A percentile compares a stretch with the other conserved stretches of the same genome.
These are phyloP conservation scores for Diploptera punctata DNA, from an alignment of 2,888 invertebrate genomes.

Conservation along the genomic window DNA sequence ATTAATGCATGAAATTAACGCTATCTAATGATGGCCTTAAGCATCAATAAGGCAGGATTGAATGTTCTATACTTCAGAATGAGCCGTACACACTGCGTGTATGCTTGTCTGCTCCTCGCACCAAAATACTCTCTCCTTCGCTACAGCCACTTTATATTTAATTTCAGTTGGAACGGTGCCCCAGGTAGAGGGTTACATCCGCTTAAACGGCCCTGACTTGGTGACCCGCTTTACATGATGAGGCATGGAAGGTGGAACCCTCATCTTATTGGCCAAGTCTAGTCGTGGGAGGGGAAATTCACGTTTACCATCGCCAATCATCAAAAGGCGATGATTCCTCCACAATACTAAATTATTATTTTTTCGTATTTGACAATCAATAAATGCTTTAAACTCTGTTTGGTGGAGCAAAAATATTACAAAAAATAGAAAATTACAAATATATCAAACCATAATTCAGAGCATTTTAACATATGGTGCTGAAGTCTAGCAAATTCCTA, in stretches of 20 bases:
- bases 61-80: too few relatives aligned
- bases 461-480: too few relatives aligned
- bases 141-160: constrained; percentile 14
- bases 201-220: constrained; percentile 17
- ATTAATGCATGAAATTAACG: too few relatives aligned
- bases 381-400: too few relatives aligned
- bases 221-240: constrained; percentile 13
- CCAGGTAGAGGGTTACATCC: constrained; percentile 20
- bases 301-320: neutral
- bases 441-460: too few relatives aligned
- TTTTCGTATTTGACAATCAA: neutral
- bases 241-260: neutral
- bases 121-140: neutral
- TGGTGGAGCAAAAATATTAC: too few relatives aligned
- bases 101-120: neutral
- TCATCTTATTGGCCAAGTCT: neutral
- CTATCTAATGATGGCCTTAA: too few relatives aligned
- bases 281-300: neutral
- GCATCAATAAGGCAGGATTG: too few relatives aligned
- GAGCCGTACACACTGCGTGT: too few relatives aligned
- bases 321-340: neutral
- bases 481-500: too few relatives aligned
- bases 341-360: neutral
- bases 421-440: too few relatives aligned
- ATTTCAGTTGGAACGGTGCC: constrained; percentile 22